A percentile compares a stretch with the other conserved stretches of the same genome.
Conservation (phyloP, 2,113 vertebrate species). For the Crotalus horridus region DNA sequence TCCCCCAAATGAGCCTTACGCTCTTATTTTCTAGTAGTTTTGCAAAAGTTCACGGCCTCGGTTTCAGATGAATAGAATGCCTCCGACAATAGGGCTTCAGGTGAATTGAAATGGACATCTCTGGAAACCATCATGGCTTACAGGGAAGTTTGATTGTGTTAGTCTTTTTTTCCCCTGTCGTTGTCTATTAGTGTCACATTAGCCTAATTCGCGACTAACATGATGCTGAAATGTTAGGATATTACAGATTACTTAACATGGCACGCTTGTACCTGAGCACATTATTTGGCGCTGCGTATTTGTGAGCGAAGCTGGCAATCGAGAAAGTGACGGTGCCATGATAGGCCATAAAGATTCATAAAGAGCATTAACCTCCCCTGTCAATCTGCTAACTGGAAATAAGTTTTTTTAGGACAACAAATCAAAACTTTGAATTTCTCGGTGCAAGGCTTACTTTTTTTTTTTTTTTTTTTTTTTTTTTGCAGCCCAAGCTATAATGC, state of each 20-base stretch:
- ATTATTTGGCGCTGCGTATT: constrained; percentile 55
- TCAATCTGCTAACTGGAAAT: background rate
- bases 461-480: background rate
- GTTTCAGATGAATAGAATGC: background rate
- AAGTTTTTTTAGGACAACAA: background rate
- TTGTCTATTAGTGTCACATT: constrained; percentile 74
- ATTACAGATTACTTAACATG: constrained; percentile 71
- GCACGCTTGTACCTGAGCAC: constrained; percentile 69
- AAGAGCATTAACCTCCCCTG: background rate
- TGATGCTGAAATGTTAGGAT: constrained; percentile 73
- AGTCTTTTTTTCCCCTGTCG: constrained; percentile 69
- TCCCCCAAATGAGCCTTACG: background rate
- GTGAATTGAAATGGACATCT: constrained; percentile 70
- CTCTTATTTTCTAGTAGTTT: background rate
- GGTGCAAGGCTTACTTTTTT: background rate
- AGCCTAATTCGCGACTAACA: constrained; percentile 73
- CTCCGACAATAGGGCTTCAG: constrained; percentile 55
- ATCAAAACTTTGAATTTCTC: background rate
- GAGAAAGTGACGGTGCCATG: background rate
- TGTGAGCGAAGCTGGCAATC: constrained; percentile 23
- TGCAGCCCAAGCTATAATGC: background rate
- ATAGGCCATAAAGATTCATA: background rate
- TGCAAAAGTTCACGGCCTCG: background rate
- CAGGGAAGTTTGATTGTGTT: constrained; percentile 73
- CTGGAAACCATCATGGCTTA: constrained; percentile 64